A percentile compares a stretch with the other conserved stretches of the same genome.
phyloP scores from a whole-genome alignment of 2,797 vertebrate species.

The Microctenopoma steveboyesi region DNA sequence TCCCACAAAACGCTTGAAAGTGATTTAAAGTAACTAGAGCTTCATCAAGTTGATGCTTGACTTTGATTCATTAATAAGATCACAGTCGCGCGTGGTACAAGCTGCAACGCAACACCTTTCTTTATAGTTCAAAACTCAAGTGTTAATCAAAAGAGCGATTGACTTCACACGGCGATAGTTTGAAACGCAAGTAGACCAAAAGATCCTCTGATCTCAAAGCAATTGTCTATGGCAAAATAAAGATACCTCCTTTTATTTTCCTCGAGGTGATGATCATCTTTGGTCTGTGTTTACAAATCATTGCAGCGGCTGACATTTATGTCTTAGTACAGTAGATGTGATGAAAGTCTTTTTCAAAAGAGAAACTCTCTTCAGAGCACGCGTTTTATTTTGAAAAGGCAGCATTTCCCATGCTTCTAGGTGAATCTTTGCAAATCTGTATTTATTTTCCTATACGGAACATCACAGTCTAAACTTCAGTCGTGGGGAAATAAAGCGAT shows the following conservation, averaged over 20 bases:
- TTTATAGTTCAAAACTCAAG: conserved; percentile 59
- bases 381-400: conserved; percentile 23
- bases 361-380: neutral
- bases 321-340: conserved; percentile 31
- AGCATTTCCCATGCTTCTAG: neutral
- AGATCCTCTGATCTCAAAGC: conserved; percentile 54
- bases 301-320: conserved; percentile 44
- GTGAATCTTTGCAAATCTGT: conserved; percentile 19
- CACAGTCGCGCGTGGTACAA: conserved; percentile 49
- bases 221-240: conserved; percentile 54
- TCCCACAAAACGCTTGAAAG: conserved; percentile 19
- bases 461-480: conserved; percentile 36
- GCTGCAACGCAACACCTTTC: conserved; percentile 21
- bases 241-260: conserved; percentile 48
- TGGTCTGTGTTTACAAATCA: conserved; percentile 50
- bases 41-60: conserved; percentile 37
- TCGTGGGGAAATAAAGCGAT: conserved; percentile 42
- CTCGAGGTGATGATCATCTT: conserved; percentile 40
- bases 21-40: conserved; percentile 27
- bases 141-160: conserved; percentile 53
- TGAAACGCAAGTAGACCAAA: conserved; percentile 50
- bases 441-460: conserved; percentile 28
- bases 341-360: conserved; percentile 27
- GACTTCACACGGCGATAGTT: conserved; percentile 54
- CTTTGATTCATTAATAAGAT: conserved; percentile 66